Evolutionary conservation across 2,797 vertebrate species (phyloP).

Genomic region (Sphaeramia orbicularis): DNA sequence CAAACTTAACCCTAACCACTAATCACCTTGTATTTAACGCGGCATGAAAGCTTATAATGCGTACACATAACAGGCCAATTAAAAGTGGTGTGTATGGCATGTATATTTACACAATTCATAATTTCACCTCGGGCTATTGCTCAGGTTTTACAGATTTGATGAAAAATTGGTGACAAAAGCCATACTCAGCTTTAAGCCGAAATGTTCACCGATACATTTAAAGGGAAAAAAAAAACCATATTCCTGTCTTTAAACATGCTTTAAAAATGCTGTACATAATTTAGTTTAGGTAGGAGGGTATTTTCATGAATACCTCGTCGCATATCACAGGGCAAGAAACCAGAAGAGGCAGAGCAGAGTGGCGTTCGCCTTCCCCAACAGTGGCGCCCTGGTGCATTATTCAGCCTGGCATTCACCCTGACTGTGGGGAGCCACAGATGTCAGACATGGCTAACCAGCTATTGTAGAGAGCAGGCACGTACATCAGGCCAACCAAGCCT

Average conservation of each 20-base stretch:
- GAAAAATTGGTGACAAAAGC: too few relatives aligned
- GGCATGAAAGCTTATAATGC: too few relatives aligned
- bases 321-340: conserved; percentile 33
- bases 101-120: too few relatives aligned
- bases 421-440: conserved; percentile 71
- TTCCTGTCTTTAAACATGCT: background rate
- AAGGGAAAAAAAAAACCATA: too few relatives aligned
- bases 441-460: conserved; percentile 74
- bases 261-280: background rate
- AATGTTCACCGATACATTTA: too few relatives aligned
- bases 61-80: too few relatives aligned
- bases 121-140: too few relatives aligned
- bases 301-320: conserved; percentile 41
- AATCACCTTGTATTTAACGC: too few relatives aligned
- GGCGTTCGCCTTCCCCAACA: conserved; percentile 48
- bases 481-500: conserved; percentile 56
- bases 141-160: too few relatives aligned
- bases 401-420: conserved; percentile 69
- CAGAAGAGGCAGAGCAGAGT: conserved; percentile 78
- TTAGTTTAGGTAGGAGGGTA: conserved; percentile 9
- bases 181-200: too few relatives aligned
- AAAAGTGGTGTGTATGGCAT: too few relatives aligned
- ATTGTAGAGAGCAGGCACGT: conserved; percentile 69
- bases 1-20: too few relatives aligned
- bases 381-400: conserved; percentile 68